phyloP scores from a whole-genome alignment of 2,113 vertebrate species.

The Hymenochirus boettgeri region DNA sequence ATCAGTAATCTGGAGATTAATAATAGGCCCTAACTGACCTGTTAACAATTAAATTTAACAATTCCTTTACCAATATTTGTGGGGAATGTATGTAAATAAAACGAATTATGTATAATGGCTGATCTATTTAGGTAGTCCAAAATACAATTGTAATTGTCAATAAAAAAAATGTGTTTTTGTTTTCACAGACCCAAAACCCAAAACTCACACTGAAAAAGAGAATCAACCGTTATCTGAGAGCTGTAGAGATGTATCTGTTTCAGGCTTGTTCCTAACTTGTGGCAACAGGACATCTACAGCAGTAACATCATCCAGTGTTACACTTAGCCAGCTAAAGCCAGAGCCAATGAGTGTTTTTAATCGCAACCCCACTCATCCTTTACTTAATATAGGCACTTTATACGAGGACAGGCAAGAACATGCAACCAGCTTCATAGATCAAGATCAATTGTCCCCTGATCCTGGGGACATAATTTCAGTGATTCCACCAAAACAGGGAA shows the following conservation, averaged over 20 bases:
- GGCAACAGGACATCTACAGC: slow-evolving; percentile 57
- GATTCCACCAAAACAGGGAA: slow-evolving; percentile 64
- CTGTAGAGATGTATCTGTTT: slow-evolving; percentile 53
- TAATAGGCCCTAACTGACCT: no score
- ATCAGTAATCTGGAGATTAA: no score
- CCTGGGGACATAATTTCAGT: slow-evolving; percentile 60
- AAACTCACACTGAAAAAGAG: slow-evolving; percentile 55
- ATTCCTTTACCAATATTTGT: no score
- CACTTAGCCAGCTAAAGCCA: slow-evolving; percentile 56
- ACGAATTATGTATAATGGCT: no score
- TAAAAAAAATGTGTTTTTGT: no score
- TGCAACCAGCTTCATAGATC: slow-evolving; percentile 50
- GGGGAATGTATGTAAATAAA: no score
- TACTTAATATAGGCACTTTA: slow-evolving; percentile 70
- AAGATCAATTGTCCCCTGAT: slow-evolving; percentile 52
- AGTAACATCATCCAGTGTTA: slow-evolving; percentile 47
- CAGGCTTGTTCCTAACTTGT: slow-evolving; percentile 60
- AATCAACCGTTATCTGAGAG: slow-evolving; percentile 58
- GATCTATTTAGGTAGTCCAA: no score
- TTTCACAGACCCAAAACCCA: slow-evolving; percentile 60
- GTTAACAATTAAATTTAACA: no score
- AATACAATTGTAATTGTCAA: no score
- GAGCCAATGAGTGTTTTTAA: slow-evolving; percentile 61
- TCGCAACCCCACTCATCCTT: slow-evolving; percentile 63
- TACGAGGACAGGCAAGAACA: slow-evolving; percentile 68